Conservation (phyloP, 2,113 vertebrate species). For the Mormyrus lacerda region DNA sequence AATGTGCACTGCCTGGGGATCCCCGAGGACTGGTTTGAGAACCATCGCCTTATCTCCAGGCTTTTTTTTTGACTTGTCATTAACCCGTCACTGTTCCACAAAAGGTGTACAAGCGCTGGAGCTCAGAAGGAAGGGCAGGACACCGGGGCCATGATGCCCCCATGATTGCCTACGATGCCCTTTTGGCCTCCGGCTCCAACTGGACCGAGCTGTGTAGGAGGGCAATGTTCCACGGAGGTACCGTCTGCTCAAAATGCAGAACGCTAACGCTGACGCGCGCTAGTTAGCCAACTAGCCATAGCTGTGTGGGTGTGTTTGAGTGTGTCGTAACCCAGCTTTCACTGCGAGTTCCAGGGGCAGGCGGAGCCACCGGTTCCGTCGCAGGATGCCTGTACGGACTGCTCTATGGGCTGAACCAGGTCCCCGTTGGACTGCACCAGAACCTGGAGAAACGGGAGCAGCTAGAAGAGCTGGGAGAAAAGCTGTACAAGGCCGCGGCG, state of each 20-base stretch:
- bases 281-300: not conserved
- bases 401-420: constrained; percentile 68
- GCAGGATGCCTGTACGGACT: constrained; percentile 85
- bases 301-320: not conserved
- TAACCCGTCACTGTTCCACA: not conserved
- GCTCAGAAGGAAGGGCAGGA: constrained; percentile 82
- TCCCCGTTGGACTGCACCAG: constrained; percentile 73
- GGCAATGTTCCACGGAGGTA: constrained; percentile 93
- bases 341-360: constrained; percentile 65
- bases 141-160: constrained; percentile 86
- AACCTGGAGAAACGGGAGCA: constrained; percentile 72
- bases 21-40: not conserved
- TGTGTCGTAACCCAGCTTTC: constrained; percentile 14
- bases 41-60: not conserved
- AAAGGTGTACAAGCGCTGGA: constrained; percentile 85
- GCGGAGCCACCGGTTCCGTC: constrained; percentile 81
- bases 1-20: not conserved
- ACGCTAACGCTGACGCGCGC: not conserved
- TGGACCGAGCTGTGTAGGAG: constrained; percentile 82
- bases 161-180: constrained; percentile 95
- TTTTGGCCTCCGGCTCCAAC: constrained; percentile 70
- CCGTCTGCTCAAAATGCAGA: constrained; percentile 26
- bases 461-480: constrained; percentile 73
- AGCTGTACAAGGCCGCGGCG: constrained; percentile 70
- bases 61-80: not conserved